Evolutionary conservation across 2,888 invertebrate species (phyloP).

Genomic region (Trichopoda pennipes): DNA sequence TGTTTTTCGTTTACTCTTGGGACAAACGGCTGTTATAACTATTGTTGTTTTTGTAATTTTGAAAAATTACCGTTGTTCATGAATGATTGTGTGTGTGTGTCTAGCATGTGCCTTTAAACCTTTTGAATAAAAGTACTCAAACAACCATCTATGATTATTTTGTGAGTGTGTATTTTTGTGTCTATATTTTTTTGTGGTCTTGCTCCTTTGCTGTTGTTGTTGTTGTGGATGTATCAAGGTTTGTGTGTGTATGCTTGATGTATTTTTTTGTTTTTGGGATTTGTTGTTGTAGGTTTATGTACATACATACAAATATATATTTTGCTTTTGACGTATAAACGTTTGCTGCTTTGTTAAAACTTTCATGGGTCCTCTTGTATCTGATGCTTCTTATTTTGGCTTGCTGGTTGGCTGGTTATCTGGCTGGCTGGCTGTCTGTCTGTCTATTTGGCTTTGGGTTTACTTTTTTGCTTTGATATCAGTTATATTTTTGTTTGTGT

Average conservation of each 20-base stretch:
- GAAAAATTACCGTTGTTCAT: constrained; percentile 63
- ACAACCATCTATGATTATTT: constrained; percentile 9
- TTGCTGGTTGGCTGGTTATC: constrained; percentile 17
- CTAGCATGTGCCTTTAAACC: constrained; percentile 47
- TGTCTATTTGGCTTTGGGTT: constrained; percentile 50
- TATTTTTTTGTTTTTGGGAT: no score
- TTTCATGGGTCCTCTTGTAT: constrained; percentile 64
- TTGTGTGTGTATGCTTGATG: constrained; percentile 9
- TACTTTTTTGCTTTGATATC: constrained; percentile 59
- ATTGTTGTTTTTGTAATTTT: constrained; percentile 58
- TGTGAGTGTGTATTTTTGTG: not conserved
- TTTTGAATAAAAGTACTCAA: constrained; percentile 41
- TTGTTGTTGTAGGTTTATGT: constrained; percentile 30
- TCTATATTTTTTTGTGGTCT: constrained; percentile 55
- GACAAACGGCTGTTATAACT: constrained; percentile 23
- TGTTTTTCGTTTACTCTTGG: constrained; percentile 50
- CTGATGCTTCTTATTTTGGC: constrained; percentile 21
- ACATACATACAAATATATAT: constrained; percentile 20
- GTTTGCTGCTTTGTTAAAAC: constrained; percentile 29
- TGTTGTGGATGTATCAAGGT: constrained; percentile 5
- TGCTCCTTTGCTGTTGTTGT: constrained; percentile 20
- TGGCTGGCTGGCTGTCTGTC: constrained; percentile 11
- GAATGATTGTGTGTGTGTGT: constrained; percentile 18
- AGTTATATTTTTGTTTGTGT: constrained; percentile 8
- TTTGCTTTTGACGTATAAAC: constrained; percentile 58